Evolutionary conservation across 1,140 invertebrate species (phyloP).

Genomic region (Adoxophyes honmai): DNA sequence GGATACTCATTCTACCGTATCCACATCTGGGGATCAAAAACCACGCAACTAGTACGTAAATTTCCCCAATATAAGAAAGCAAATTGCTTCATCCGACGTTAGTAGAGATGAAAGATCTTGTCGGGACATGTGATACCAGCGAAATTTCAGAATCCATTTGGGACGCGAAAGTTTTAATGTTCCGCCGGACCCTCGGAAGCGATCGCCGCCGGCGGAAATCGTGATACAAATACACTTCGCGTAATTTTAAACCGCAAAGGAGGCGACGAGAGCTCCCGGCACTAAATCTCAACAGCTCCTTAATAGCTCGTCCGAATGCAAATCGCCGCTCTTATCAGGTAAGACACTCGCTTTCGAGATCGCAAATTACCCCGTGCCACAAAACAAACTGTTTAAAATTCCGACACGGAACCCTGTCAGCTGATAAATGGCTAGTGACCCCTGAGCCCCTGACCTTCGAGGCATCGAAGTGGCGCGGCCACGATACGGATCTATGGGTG

Average conservation of each 20-base stretch:
- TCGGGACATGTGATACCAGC: background rate
- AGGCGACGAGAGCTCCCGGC: background rate
- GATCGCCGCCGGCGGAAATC: background rate
- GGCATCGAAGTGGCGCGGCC: slow-evolving; percentile 3
- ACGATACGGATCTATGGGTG: slow-evolving; percentile 12
- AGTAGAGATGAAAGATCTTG: background rate
- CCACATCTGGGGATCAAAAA: background rate
- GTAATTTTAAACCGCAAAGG: background rate
- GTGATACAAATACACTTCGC: background rate
- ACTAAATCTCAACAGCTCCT: background rate
- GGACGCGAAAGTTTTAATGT: slow-evolving; percentile 8
- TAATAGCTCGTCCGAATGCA: background rate
- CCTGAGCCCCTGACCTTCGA: slow-evolving; percentile 11
- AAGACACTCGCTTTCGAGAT: background rate
- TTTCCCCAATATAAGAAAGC: background rate
- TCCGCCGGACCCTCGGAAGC: background rate
- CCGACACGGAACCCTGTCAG: slow-evolving; percentile 1
- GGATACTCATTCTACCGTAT: background rate
- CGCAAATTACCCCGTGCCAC: slow-evolving; percentile 6
- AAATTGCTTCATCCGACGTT: background rate
- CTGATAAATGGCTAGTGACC: slow-evolving; percentile 15
- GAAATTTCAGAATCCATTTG: background rate
- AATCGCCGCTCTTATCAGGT: background rate
- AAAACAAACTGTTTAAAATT: slow-evolving; percentile 11
- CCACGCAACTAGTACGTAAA: background rate